These are phyloP conservation scores for Mellilla xanthometata DNA, from an alignment of 2,888 invertebrate genomes.

Conservation along the genomic window DNA sequence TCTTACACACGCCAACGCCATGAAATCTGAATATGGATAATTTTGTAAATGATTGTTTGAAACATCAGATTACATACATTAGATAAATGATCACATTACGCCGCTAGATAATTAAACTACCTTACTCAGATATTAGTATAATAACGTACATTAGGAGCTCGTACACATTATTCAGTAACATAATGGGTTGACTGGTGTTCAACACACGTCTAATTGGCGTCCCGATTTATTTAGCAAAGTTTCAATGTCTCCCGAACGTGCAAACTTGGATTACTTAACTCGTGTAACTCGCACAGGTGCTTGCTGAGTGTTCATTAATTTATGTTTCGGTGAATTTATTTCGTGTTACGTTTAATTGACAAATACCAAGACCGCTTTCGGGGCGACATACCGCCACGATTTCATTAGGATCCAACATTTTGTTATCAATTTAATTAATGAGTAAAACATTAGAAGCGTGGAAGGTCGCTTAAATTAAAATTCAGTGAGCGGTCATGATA, in stretches of 20 bases:
- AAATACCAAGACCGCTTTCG: conserved; percentile 45
- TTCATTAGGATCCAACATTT: conserved; percentile 52
- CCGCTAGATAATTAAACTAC: conserved; percentile 10
- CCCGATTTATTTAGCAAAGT: conserved; percentile 53
- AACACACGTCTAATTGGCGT: conserved; percentile 44
- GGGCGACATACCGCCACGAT: conserved; percentile 34
- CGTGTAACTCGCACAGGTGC: conserved; percentile 54
- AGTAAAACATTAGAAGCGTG: conserved; percentile 42
- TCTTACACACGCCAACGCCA: too few relatives aligned
- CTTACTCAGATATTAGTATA: conserved; percentile 15
- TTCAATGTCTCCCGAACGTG: conserved; percentile 44
- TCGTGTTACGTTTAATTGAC: conserved; percentile 55
- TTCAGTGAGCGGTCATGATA: conserved; percentile 31
- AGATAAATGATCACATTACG: conserved; percentile 16
- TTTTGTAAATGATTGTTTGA: too few relatives aligned
- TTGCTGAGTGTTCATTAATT: conserved; percentile 66
- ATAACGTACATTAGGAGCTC: conserved; percentile 27
- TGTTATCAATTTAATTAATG: conserved; percentile 59
- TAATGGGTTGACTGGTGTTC: conserved; percentile 30
- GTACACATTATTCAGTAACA: conserved; percentile 29
- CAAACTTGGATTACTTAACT: conserved; percentile 58
- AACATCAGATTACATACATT: neutral
- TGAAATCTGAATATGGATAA: too few relatives aligned
- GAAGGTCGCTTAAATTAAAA: conserved; percentile 36
- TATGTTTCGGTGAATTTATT: conserved; percentile 54